Conservation (phyloP, 2,888 invertebrate species). For the Chrysolina haemoptera region DNA sequence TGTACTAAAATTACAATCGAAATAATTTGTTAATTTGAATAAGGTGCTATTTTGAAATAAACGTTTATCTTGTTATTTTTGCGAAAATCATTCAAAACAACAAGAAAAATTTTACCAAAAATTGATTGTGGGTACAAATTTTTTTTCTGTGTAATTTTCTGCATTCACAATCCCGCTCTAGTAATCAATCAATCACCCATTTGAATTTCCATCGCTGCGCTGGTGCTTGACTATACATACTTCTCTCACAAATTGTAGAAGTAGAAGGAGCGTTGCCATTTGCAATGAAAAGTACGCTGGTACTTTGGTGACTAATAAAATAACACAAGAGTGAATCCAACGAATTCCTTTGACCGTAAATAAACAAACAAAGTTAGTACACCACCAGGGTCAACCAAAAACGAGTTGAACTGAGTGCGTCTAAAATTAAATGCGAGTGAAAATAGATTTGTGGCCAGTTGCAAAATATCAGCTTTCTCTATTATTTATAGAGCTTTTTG, state of each 20-base stretch:
- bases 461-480: slow-evolving; percentile 34
- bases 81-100: too few relatives aligned
- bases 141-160: too few relatives aligned
- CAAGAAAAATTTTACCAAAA: too few relatives aligned
- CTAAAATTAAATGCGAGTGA: slow-evolving; percentile 45
- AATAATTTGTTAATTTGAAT: too few relatives aligned
- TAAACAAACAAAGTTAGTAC: slow-evolving; percentile 26
- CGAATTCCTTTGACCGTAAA: background rate
- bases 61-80: too few relatives aligned
- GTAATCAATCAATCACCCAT: too few relatives aligned
- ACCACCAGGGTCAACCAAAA: slow-evolving; percentile 50
- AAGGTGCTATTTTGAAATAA: too few relatives aligned
- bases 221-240: too few relatives aligned
- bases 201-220: too few relatives aligned
- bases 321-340: slow-evolving; percentile 13
- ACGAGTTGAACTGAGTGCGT: slow-evolving; percentile 43
- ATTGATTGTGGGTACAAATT: too few relatives aligned
- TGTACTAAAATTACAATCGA: too few relatives aligned
- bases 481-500: slow-evolving; percentile 26
- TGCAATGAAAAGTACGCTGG: background rate
- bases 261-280: background rate
- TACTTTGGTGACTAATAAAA: background rate
- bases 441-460: slow-evolving; percentile 50
- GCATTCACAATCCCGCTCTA: too few relatives aligned
- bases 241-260: background rate